Percentiles rank a stretch among this genome's conserved stretches.
These are phyloP conservation scores for Stegodyphus mimosarum DNA, from an alignment of 1,140 invertebrate genomes.

Conservation along the genomic window DNA sequence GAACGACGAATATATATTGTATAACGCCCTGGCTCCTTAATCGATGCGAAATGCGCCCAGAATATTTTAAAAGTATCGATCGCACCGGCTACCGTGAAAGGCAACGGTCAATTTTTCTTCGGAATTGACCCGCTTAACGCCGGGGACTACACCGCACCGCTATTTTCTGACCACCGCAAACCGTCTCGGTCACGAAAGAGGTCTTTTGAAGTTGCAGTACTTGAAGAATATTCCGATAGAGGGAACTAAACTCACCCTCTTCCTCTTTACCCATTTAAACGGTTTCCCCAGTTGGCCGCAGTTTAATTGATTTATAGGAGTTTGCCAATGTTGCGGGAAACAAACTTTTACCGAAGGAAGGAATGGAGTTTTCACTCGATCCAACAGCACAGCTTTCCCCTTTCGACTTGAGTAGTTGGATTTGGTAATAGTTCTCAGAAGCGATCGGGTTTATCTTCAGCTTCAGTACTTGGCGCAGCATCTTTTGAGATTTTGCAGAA, in stretches of 20 bases:
- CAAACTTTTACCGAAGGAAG: too few species aligned
- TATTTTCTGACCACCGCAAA: constrained; percentile 5
- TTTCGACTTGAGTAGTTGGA: too few species aligned
- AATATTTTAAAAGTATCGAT: constrained; percentile 54
- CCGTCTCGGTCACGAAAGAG: background rate
- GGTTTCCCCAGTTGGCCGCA: background rate
- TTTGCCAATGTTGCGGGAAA: background rate
- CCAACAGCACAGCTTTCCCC: too few species aligned
- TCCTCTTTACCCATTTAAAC: background rate
- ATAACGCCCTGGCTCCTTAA: constrained; percentile 21
- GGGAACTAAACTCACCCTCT: background rate
- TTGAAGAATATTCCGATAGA: constrained; percentile 30
- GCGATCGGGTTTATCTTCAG: too few species aligned
- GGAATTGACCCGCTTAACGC: background rate
- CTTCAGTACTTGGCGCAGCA: too few species aligned
- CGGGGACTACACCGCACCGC: background rate
- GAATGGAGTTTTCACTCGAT: too few species aligned
- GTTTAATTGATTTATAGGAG: constrained; percentile 46
- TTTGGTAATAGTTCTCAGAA: too few species aligned
- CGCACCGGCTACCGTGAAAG: background rate
- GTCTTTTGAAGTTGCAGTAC: constrained; percentile 38
- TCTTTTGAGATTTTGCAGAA: too few species aligned
- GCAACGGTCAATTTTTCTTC: constrained; percentile 51
- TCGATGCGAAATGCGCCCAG: constrained; percentile 42
- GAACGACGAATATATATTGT: background rate